phyloP scores from a whole-genome alignment of 2,888 invertebrate species.

The Drosophila borborema region DNA sequence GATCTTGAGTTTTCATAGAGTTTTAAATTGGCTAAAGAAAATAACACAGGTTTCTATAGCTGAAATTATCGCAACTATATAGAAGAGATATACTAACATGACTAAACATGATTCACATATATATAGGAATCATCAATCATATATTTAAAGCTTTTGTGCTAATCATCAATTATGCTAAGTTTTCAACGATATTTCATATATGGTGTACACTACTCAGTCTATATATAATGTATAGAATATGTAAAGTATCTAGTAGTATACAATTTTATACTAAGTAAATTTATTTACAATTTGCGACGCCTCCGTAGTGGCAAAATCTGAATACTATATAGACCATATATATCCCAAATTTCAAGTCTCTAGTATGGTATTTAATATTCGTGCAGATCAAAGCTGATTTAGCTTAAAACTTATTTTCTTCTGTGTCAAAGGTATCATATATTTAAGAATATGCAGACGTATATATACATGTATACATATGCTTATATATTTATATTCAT shows the following conservation, averaged over 20 bases:
- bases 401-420: not conserved
- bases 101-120: not conserved
- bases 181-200: not conserved
- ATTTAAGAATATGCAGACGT: no score
- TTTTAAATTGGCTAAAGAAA: not conserved
- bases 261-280: no score
- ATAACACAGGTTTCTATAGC: no score
- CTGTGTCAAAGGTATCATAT: not conserved
- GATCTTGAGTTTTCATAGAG: not conserved
- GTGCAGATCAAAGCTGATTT: not conserved
- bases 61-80: not conserved
- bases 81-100: not conserved
- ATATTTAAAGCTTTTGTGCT: not conserved
- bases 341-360: not conserved
- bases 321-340: not conserved
- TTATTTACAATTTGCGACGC: no score
- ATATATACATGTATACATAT: not conserved
- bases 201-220: not conserved
- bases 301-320: not conserved
- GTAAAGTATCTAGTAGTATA: no score
- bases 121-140: not conserved
- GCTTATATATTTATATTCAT: constrained; percentile 21
- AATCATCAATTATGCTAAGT: not conserved
- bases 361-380: not conserved
- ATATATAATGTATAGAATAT: not conserved